Percentiles rank a stretch among this genome's conserved stretches.
Conservation (phyloP, 2,113 vertebrate genomes). For the Pelecanus crispus region DNA sequence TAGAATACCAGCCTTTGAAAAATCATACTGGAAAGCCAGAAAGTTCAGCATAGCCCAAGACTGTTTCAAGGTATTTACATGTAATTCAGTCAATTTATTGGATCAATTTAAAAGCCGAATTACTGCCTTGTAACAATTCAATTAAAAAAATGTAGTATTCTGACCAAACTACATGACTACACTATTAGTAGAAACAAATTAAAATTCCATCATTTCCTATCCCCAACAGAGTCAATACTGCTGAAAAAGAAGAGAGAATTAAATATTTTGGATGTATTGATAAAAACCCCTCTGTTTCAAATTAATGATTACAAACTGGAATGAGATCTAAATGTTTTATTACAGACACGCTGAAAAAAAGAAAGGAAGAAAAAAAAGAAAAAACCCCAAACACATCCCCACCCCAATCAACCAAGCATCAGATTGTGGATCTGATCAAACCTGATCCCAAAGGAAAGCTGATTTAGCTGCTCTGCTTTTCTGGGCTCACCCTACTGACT, state of each 20-base stretch:
- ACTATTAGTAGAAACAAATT: neutral
- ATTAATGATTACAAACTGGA: neutral
- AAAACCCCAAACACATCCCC: neutral
- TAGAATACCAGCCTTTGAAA: neutral
- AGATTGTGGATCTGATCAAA: neutral
- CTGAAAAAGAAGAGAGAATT: neutral
- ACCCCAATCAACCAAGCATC: neutral
- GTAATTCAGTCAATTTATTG: neutral
- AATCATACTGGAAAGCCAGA: neutral
- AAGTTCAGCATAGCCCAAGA: neutral
- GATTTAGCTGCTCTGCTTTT: neutral
- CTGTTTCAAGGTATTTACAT: neutral
- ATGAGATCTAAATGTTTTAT: neutral
- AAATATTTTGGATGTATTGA: neutral
- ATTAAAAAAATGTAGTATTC: neutral
- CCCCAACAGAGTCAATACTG: neutral
- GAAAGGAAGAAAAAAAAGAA: neutral
- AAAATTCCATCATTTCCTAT: neutral
- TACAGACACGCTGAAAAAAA: neutral
- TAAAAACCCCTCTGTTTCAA: neutral
- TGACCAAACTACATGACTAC: neutral
- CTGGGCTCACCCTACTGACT: neutral
- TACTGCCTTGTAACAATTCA: neutral
- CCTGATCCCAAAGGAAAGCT: neutral
- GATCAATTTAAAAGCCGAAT: neutral